A percentile compares a stretch with the other conserved stretches of the same genome.
phyloP scores from a whole-genome alignment of 1,140 invertebrate species.

The Drosophila navojoa region DNA sequence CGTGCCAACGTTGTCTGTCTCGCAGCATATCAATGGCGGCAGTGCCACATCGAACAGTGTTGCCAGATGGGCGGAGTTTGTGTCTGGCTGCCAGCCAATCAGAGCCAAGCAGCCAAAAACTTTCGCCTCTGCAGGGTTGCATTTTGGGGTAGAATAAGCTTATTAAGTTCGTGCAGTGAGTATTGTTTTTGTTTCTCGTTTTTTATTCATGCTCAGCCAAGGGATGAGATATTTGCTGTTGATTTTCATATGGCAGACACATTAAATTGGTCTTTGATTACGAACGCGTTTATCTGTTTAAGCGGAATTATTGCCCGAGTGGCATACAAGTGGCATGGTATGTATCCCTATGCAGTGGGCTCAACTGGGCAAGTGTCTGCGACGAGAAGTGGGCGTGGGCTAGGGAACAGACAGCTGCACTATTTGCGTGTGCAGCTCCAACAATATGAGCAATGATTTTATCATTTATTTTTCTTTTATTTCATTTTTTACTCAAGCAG shows the following conservation, averaged over 20 bases:
- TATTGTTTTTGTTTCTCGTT: neutral
- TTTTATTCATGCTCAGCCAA: neutral
- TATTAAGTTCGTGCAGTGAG: constrained; percentile 56
- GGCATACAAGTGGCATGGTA: constrained; percentile 31
- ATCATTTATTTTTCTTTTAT: constrained; percentile 34
- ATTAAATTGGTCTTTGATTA: constrained; percentile 74
- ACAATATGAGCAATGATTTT: constrained; percentile 8
- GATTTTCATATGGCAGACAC: constrained; percentile 33
- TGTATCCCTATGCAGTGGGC: constrained; percentile 32
- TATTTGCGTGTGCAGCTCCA: constrained; percentile 11
- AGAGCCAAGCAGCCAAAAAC: constrained; percentile 28
- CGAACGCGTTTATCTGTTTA: constrained; percentile 73
- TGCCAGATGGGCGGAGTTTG: constrained; percentile 50
- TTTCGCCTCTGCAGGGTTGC: constrained; percentile 55
- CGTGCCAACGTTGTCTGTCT: neutral
- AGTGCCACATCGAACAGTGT: constrained; percentile 66
- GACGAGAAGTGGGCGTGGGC: neutral
- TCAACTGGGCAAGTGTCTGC: constrained; percentile 46
- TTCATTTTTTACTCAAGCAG: constrained; percentile 14
- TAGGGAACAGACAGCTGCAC: constrained; percentile 52
- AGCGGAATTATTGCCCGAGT: constrained; percentile 76
- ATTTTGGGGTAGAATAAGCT: constrained; percentile 65
- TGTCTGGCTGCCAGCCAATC: constrained; percentile 43
- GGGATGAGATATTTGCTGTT: constrained; percentile 1
- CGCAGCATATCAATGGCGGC: constrained; percentile 57